These are phyloP conservation scores for Mnemiopsis leidyi DNA, from an alignment of 37 sponge, comb jelly and placozoan species.

Conservation along the genomic window DNA sequence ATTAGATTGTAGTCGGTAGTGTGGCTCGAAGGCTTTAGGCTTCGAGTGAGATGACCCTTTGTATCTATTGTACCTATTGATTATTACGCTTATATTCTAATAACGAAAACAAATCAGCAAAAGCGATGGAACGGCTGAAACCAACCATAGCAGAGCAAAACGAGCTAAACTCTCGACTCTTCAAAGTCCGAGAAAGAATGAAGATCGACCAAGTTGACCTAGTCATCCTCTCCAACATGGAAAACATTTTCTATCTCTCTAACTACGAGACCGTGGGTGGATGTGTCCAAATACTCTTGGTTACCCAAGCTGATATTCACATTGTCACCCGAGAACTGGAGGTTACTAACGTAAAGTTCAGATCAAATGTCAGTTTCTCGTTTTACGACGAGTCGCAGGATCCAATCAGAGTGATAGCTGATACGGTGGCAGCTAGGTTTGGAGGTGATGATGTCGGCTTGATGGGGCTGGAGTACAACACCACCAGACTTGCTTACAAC, in stretches of 20 bases:
- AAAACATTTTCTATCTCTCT: slow-evolving; percentile 7
- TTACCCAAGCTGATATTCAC: background rate
- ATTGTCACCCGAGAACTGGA: slow-evolving; percentile 15
- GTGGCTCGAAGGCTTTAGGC: no score
- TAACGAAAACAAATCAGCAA: no score
- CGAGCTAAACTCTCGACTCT: background rate
- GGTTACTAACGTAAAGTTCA: background rate
- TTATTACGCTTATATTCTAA: no score
- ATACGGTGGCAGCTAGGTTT: background rate
- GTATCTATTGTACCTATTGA: no score
- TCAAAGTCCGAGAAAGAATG: background rate
- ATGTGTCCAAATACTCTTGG: background rate
- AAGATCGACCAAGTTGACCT: background rate
- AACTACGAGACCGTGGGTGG: slow-evolving; percentile 22
- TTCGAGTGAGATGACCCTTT: no score
- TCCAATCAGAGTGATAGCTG: background rate
- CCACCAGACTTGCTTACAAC: background rate
- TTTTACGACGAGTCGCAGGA: slow-evolving; percentile 25
- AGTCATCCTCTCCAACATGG: background rate
- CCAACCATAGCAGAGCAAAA: background rate
- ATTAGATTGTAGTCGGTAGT: no score
- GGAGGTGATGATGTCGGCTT: background rate
- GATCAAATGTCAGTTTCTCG: background rate
- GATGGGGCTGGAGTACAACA: background rate
- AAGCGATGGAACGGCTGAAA: slow-evolving; percentile 1